Percentiles rank a stretch among this genome's conserved stretches.
Evolutionary conservation across 2,113 vertebrate genomes (phyloP).

Genomic region (Pongo abelii): DNA sequence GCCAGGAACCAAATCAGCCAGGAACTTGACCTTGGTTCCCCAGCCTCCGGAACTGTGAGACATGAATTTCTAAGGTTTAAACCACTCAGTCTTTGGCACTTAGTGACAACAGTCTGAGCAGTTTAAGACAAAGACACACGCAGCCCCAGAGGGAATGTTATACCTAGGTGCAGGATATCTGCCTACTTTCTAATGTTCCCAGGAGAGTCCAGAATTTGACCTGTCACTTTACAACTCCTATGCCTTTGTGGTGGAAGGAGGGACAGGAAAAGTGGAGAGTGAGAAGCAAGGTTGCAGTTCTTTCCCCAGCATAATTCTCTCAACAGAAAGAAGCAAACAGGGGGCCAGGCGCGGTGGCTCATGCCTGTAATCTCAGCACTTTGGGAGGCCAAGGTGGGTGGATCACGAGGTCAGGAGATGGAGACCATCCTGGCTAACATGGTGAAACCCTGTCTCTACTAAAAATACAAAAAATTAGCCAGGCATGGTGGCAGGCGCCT

Average conservation of each 20-base stretch:
- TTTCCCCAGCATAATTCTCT: background rate
- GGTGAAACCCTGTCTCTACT: no score
- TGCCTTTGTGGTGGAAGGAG: background rate
- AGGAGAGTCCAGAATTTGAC: background rate
- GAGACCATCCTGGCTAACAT: no score
- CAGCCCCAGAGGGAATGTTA: rapidly evolving
- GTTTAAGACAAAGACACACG: background rate
- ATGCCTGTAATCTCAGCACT: no score
- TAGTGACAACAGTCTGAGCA: background rate
- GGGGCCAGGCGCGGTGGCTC: no score
- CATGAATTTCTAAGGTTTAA: background rate
- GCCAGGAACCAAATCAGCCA: background rate
- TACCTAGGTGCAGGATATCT: background rate
- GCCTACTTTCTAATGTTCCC: background rate
- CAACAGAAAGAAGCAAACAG: background rate
- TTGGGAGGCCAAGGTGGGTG: rapidly evolving
- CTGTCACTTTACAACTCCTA: background rate
- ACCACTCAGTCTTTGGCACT: background rate
- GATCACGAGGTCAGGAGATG: no score
- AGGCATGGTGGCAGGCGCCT: rapidly evolving
- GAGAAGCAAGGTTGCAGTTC: background rate
- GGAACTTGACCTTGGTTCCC: background rate
- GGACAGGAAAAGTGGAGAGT: background rate
- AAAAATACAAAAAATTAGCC: no score
- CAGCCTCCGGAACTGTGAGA: background rate